Evolutionary conservation across 2,888 invertebrate genomes (phyloP).

Genomic region (Uropetala carovei): DNA sequence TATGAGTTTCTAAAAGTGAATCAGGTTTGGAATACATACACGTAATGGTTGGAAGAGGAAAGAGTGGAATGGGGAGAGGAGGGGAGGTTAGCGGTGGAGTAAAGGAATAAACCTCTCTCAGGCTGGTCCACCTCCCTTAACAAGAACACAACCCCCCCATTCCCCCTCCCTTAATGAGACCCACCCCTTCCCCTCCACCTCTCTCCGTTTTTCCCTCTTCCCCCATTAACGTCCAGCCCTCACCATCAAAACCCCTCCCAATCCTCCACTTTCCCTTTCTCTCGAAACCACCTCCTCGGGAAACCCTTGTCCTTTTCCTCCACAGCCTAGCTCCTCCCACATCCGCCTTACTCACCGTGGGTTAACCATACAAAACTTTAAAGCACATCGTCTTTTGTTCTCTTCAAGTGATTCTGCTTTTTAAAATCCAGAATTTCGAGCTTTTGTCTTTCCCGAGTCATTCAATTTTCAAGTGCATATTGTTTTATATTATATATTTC

Average conservation of each 20-base stretch:
- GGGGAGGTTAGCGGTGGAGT: background rate
- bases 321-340: background rate
- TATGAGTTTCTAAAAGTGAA: conserved; percentile 31
- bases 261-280: background rate
- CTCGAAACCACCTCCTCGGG: background rate
- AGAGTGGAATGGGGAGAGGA: background rate
- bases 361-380: background rate
- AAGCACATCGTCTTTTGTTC: too few species aligned
- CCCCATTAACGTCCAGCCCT: background rate
- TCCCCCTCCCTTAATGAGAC: background rate
- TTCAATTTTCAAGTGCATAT: too few species aligned
- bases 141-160: background rate
- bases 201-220: background rate
- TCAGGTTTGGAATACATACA: background rate
- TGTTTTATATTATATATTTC: too few species aligned
- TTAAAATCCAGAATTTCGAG: too few species aligned
- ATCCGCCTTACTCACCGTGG: background rate
- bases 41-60: background rate
- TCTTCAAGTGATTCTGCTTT: too few species aligned
- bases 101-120: background rate
- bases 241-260: background rate
- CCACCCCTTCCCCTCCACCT: background rate
- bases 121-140: background rate
- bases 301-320: background rate
- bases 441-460: too few species aligned